Conservation (phyloP, 2,888 invertebrate species). For the Crossocerus cetratus region DNA sequence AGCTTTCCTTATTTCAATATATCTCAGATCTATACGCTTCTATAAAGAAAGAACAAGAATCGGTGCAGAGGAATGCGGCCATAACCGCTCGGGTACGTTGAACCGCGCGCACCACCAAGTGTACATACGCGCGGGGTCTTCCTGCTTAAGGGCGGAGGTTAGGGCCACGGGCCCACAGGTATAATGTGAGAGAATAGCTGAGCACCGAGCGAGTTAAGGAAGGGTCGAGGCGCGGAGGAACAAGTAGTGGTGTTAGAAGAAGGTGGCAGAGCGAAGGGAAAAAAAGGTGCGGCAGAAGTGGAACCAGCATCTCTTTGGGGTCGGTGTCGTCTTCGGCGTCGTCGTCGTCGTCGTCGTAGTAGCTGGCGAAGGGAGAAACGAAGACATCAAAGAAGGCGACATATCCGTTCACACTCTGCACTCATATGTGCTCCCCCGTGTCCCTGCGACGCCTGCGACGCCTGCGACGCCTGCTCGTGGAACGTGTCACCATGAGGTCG, state of each 20-base stretch:
- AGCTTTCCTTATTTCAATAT: no score
- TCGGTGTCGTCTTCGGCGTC: slow-evolving; percentile 34
- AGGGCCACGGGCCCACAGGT: no score
- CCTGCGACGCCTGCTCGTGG: slow-evolving; percentile 52
- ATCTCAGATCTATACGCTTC: no score
- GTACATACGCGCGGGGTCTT: no score
- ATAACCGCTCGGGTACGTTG: no score
- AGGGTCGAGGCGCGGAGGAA: slow-evolving; percentile 24
- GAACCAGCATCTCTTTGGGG: slow-evolving; percentile 10
- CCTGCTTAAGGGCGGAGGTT: no score
- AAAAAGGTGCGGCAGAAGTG: slow-evolving; percentile 17
- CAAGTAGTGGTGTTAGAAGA: slow-evolving; percentile 5
- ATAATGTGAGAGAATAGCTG: background rate
- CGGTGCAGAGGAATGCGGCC: no score
- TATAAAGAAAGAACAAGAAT: no score
- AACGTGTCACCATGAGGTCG: slow-evolving; percentile 39
- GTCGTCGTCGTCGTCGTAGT: slow-evolving; percentile 31
- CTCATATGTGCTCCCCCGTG: slow-evolving; percentile 56
- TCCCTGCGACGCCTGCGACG: slow-evolving; percentile 36
- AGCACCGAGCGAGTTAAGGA: slow-evolving; percentile 17
- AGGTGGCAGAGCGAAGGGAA: slow-evolving; percentile 2
- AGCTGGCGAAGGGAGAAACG: slow-evolving; percentile 34
- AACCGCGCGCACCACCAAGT: no score
- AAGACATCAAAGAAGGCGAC: slow-evolving; percentile 74
- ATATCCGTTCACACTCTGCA: slow-evolving; percentile 75